A percentile compares a stretch with the other conserved stretches of the same genome.
phyloP scores from a whole-genome alignment of 1,140 invertebrate genomes.

The Mizuhopecten yessoensis region DNA sequence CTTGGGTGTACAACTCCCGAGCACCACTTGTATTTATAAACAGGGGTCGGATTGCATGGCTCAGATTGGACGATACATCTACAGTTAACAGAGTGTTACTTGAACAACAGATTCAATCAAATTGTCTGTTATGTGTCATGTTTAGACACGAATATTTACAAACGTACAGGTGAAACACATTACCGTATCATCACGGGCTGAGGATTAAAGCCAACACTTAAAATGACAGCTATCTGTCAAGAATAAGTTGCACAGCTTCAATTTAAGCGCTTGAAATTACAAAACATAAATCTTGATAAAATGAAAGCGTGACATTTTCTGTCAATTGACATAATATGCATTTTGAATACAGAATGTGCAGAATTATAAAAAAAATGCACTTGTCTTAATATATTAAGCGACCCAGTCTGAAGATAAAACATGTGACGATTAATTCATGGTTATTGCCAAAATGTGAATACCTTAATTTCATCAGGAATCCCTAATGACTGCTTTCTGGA shows the following conservation, averaged over 20 bases:
- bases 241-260: not conserved
- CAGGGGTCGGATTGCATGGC: conserved; percentile 24
- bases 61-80: conserved; percentile 33
- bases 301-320: not conserved
- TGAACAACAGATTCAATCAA: not conserved
- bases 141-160: conserved; percentile 10
- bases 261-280: not conserved
- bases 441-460: not conserved
- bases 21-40: not conserved
- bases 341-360: not conserved
- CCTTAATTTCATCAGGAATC: not conserved
- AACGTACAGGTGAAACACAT: not conserved
- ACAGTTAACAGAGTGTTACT: not conserved
- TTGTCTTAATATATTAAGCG: not conserved
- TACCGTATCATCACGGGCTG: not conserved
- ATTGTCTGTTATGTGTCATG: not conserved
- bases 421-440: not conserved
- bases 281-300: not conserved
- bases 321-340: not conserved
- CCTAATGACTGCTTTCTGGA: not conserved
- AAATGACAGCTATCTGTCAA: not conserved
- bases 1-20: not conserved
- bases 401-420: not conserved
- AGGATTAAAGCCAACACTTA: not conserved
- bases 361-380: not conserved